Evolutionary conservation across 2,888 invertebrate genomes (phyloP).

Genomic region (Opisthograptis luteolata): DNA sequence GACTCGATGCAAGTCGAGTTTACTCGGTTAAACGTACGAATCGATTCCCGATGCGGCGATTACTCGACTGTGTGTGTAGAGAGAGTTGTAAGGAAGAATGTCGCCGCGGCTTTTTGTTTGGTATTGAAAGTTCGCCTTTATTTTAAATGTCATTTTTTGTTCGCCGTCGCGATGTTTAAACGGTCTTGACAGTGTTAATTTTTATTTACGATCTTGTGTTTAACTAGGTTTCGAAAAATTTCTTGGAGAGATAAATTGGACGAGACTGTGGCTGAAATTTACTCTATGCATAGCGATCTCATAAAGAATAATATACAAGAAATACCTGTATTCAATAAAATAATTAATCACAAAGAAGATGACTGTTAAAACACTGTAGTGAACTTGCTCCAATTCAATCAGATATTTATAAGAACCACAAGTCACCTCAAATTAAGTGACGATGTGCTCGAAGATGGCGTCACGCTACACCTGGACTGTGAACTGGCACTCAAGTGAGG

Average conservation of each 20-base stretch:
- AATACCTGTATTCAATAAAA: too few species aligned
- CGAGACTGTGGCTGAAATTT: neutral
- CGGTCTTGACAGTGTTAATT: slow-evolving; percentile 43
- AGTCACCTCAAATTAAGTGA: too few species aligned
- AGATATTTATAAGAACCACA: too few species aligned
- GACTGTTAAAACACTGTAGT: too few species aligned
- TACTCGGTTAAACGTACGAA: slow-evolving; percentile 71
- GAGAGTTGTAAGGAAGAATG: slow-evolving; percentile 78
- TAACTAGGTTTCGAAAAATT: neutral
- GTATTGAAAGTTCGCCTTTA: slow-evolving; percentile 45
- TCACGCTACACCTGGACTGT: too few species aligned
- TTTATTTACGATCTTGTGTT: slow-evolving; percentile 28
- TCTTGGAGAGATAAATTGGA: neutral
- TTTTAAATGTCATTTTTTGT: slow-evolving; percentile 53
- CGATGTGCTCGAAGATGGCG: too few species aligned
- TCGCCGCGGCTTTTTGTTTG: slow-evolving; percentile 68
- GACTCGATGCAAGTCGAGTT: slow-evolving; percentile 36
- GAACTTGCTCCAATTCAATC: too few species aligned
- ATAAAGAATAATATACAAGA: too few species aligned
- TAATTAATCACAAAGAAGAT: too few species aligned
- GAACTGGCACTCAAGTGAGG: too few species aligned
- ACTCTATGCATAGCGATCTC: too few species aligned
- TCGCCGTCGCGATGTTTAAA: slow-evolving; percentile 42
- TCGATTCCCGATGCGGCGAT: slow-evolving; percentile 76
- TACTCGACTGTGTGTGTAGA: slow-evolving; percentile 71